Conservation (phyloP, 2,888 invertebrate species). For the Noctuana brunneofusca region DNA sequence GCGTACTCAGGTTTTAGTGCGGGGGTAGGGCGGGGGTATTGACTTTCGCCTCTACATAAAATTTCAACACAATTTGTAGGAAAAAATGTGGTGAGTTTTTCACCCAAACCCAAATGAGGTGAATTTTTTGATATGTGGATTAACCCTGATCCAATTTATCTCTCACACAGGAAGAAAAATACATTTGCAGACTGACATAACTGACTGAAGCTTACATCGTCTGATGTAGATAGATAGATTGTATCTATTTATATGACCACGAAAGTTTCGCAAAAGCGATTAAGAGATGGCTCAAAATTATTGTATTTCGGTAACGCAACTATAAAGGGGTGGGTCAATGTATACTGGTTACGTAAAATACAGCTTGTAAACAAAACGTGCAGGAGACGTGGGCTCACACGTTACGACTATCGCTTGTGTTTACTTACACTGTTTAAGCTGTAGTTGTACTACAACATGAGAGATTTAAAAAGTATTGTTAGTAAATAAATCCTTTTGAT, state of each 20-base stretch:
- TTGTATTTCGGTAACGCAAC: neutral
- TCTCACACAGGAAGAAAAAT: too few species aligned
- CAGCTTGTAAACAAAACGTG: conserved; percentile 15
- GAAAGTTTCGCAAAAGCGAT: neutral
- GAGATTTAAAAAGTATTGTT: neutral
- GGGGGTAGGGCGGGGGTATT: too few species aligned
- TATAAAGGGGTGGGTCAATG: conserved; percentile 15
- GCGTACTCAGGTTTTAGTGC: too few species aligned
- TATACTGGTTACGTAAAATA: conserved; percentile 4
- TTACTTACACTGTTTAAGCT: conserved; percentile 5
- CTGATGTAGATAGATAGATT: too few species aligned
- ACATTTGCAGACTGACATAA: too few species aligned
- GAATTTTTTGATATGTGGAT: too few species aligned
- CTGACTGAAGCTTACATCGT: too few species aligned
- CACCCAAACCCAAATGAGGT: too few species aligned
- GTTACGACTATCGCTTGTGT: conserved; percentile 3
- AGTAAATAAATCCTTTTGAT: neutral
- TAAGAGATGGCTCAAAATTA: neutral
- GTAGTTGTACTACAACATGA: neutral
- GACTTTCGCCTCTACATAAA: too few species aligned
- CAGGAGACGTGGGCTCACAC: neutral
- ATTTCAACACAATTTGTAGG: too few species aligned
- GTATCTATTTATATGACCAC: neutral
- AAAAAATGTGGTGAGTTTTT: too few species aligned
- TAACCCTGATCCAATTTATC: too few species aligned